These are phyloP conservation scores for Drosophila affinis DNA, from an alignment of 2,888 invertebrate genomes.

Conservation along the genomic window DNA sequence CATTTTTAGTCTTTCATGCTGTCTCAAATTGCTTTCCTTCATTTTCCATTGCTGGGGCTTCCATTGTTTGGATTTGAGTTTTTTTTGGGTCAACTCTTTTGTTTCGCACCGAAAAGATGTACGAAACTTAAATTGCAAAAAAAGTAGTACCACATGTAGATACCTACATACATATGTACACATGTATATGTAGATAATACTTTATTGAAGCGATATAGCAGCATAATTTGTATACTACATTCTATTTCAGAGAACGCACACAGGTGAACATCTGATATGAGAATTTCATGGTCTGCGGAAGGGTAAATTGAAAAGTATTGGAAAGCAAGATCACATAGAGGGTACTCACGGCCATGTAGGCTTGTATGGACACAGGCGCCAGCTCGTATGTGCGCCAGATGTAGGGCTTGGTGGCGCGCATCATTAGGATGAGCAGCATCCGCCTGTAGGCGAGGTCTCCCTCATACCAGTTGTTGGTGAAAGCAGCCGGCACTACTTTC, in stretches of 20 bases:
- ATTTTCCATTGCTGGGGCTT: slow-evolving; percentile 11
- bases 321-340: background rate
- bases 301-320: background rate
- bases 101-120: background rate
- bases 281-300: slow-evolving; percentile 67
- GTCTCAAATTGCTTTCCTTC: slow-evolving; percentile 30
- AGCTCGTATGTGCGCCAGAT: slow-evolving; percentile 73
- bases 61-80: slow-evolving; percentile 24
- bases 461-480: slow-evolving; percentile 81
- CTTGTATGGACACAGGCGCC: slow-evolving; percentile 72
- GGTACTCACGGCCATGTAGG: slow-evolving; percentile 75
- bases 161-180: background rate
- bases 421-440: slow-evolving; percentile 76
- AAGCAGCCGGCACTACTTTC: slow-evolving; percentile 70
- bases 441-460: slow-evolving; percentile 73
- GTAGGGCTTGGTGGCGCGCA: slow-evolving; percentile 64
- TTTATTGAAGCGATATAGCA: background rate
- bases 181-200: background rate
- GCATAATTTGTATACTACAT: no score
- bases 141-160: no score
- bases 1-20: slow-evolving; percentile 29
- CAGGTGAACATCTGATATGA: slow-evolving; percentile 79
- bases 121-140: background rate
- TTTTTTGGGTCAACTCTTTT: slow-evolving; percentile 20
- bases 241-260: slow-evolving; percentile 46